Evolutionary conservation across 2,888 invertebrate species (phyloP), one percentile per base, ranked within the genome.

Genomic region (Nowickia ferox): DNA sequence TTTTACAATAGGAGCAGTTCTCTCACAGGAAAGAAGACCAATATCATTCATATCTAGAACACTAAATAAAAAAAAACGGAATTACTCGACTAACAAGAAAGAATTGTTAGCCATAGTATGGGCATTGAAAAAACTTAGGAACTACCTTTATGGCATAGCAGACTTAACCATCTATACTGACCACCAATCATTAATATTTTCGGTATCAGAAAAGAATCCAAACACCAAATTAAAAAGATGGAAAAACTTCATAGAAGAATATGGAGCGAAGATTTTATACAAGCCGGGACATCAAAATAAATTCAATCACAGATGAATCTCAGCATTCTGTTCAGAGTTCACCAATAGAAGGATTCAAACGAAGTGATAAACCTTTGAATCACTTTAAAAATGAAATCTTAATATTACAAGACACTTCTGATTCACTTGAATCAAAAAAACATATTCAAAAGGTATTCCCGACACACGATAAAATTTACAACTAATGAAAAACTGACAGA

Each of bases 241-340:
- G 3, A 44, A 10, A 44, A 11, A 44, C 11, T 51, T 15, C 51
- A 51, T 15, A 51, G 19, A 55, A 8, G 11, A 57, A 30, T 55
- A 57, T 57, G 30, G 57, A 57, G 57, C 38, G 15, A 57, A 57
- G 13, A 57, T 57, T 38, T 13, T 57, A 38, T 57, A 38, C 57
- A 38, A 57, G 30, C 57, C 57, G 0, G 57, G 30, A 57, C 57
- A 57, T 57, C 57, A 57, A 59, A 59, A 59, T 59, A 59, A 59
- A 59, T 38, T 59, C 11, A 59, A 59, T 30, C 30, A 59, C 38
- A 59, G 13, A 15, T 38, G 57, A 59, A 59, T 55, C 53, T 55
- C 19, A 55, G 53, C 1, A 51, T 51, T 51, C 2, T 51, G 51
- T 15, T 51, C n/a, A 22, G 22, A 59, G 38, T 59, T 59, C 57